Conservation (phyloP, 2,797 vertebrate species). For the Sphenodon punctatus region DNA sequence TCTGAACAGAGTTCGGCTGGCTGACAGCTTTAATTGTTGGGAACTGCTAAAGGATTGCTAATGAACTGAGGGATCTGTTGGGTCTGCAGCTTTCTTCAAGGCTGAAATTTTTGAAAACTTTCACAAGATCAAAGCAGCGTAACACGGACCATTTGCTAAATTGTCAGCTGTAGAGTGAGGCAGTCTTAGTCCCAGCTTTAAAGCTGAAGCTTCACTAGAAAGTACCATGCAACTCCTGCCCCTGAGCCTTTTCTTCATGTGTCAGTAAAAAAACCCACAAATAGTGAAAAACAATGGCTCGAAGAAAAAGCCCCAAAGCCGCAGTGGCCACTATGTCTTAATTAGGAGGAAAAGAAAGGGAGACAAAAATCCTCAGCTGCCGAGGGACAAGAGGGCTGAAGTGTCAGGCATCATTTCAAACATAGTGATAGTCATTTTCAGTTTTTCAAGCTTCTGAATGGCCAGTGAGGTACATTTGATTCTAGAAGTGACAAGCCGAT, state of each 20-base stretch:
- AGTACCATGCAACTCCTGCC: slow-evolving; percentile 50
- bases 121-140: slow-evolving; percentile 82
- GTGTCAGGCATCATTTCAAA: slow-evolving; percentile 46
- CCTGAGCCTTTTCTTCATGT: slow-evolving; percentile 69
- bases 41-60: slow-evolving; percentile 87
- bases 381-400: slow-evolving; percentile 6
- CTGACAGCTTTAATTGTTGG: slow-evolving; percentile 88
- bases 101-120: slow-evolving; percentile 82
- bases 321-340: slow-evolving; percentile 48
- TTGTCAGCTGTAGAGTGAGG: slow-evolving; percentile 78
- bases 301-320: slow-evolving; percentile 45
- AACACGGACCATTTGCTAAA: slow-evolving; percentile 80
- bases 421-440: slow-evolving; percentile 23
- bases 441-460: not conserved
- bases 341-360: slow-evolving; percentile 51
- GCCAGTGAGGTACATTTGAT: not conserved
- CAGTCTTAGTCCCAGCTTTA: slow-evolving; percentile 69
- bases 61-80: slow-evolving; percentile 84
- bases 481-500: not conserved
- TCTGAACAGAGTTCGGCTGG: slow-evolving; percentile 67
- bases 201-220: slow-evolving; percentile 66
- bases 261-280: slow-evolving; percentile 69
- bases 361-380: slow-evolving; percentile 22
- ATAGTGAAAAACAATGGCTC: slow-evolving; percentile 61
- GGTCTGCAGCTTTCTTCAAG: slow-evolving; percentile 75